phyloP scores from a whole-genome alignment of 2,888 invertebrate species.

The Dryobotodes eremita region DNA sequence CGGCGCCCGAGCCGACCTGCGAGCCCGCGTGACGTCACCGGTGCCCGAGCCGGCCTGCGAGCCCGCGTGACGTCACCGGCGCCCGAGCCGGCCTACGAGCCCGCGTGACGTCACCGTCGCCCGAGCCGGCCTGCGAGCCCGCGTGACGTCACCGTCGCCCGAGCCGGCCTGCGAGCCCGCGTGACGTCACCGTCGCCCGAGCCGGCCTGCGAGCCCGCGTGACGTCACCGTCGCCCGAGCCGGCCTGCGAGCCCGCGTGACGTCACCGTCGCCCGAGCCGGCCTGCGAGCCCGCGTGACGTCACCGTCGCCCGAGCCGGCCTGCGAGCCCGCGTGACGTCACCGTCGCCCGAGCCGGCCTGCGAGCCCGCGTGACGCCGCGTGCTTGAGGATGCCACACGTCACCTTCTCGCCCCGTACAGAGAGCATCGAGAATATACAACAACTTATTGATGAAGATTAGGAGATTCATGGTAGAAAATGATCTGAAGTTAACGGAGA shows the following conservation, averaged over 20 bases:
- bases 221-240: constrained; percentile 84
- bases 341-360: constrained; percentile 63
- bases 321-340: constrained; percentile 63
- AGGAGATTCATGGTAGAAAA: constrained; percentile 50
- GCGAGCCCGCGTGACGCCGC: constrained; percentile 58
- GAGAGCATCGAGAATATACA: constrained; percentile 72
- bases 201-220: constrained; percentile 66
- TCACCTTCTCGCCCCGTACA: constrained; percentile 70
- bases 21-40: constrained; percentile 51
- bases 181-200: constrained; percentile 67
- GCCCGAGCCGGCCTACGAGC: constrained; percentile 77
- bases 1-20: constrained; percentile 82
- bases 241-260: constrained; percentile 71
- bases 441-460: constrained; percentile 62
- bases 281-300: constrained; percentile 75
- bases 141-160: constrained; percentile 83
- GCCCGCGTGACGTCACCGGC: constrained; percentile 83
- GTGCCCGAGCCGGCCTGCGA: constrained; percentile 63
- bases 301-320: constrained; percentile 83
- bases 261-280: constrained; percentile 65
- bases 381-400: constrained; percentile 64
- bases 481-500: constrained; percentile 4
- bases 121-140: constrained; percentile 62
- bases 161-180: constrained; percentile 76
- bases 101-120: constrained; percentile 58